Evolutionary conservation across 2,888 invertebrate genomes (phyloP), one percentile per base, ranked within the genome.

Genomic region (Quadroppia sp.): DNA sequence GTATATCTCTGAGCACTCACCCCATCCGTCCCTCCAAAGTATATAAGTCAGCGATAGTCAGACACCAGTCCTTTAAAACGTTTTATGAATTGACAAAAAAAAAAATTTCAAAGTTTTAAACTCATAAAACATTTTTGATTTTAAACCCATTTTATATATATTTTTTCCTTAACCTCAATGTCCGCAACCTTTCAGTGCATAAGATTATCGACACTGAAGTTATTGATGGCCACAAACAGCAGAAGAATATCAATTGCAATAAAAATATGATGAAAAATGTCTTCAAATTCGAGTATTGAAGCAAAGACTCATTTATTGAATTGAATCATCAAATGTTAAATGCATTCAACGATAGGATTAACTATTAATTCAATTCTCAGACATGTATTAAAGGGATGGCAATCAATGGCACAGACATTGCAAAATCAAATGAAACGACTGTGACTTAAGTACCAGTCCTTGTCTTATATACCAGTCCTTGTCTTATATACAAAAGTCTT

Each of bases 261-360:
- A 45, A n/a, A 45, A 15, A 3, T 45, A 15, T 20, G 50, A 50
- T 20, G 50, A 50, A 50, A 50, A 45, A 50, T 50, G n/a, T 4
- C 50, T 50, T 50, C 3, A n/a, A 50, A 50, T 50, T 23, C 50
- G 1, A 15, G n/a, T n/a, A 50, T 50, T 50, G 50, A 50, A 45
- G 45, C 3, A 15, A 45, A 50, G 50, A 50, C 50, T 50, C 20
- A 50, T 20, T 50, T 50, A 50, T 50, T 50, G 50, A 50, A 50
- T 50, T 50, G 20, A 23, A 4, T n/a, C 13, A n/a, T 23, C 6
- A 50, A 50, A 50, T n/a, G n/a, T 20, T 50, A 23, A 20, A n/a
- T 7, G 4, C 4, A 50, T 23, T 50, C 6, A 15, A 50, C 45
- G 17, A 45, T 45, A 45, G 20, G n/a, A n/a, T 50, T 50, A 50